These are phyloP conservation scores for Clarias gariepinus DNA, from an alignment of 2,113 vertebrate species.

Conservation along the genomic window DNA sequence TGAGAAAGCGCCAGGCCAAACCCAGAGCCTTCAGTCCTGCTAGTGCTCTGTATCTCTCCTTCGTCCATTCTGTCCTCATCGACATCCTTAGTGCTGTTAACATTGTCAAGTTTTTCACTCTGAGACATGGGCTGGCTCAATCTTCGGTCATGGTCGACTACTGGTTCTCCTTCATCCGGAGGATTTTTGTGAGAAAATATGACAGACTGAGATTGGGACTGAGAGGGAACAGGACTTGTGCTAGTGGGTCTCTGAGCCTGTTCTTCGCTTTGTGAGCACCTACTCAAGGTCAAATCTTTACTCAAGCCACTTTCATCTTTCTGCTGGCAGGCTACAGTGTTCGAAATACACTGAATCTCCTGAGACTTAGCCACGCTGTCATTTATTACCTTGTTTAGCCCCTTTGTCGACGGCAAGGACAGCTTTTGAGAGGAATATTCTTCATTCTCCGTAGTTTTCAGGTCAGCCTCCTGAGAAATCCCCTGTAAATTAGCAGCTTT, in stretches of 20 bases:
- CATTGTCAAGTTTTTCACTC: conserved; percentile 42
- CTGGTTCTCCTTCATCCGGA: conserved; percentile 54
- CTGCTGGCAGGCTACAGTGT: conserved; percentile 36
- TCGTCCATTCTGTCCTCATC: conserved; percentile 55
- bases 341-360: not conserved
- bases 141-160: conserved; percentile 32
- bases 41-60: conserved; percentile 52
- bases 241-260: not conserved
- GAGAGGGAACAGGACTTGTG: conserved; percentile 43
- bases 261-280: conserved; percentile 47
- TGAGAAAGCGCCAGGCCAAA: conserved; percentile 68
- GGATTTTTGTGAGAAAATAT: conserved; percentile 10
- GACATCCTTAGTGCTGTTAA: conserved; percentile 56
- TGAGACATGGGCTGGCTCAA: conserved; percentile 36
- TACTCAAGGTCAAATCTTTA: conserved; percentile 40
- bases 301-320: conserved; percentile 22
- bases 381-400: conserved; percentile 50
- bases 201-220: conserved; percentile 50
- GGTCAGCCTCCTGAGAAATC: conserved; percentile 27
- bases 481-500: conserved; percentile 13
- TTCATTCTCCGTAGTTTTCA: conserved; percentile 22
- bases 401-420: conserved; percentile 30
- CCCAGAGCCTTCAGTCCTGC: conserved; percentile 60
- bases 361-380: conserved; percentile 29
- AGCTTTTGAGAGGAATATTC: conserved; percentile 20